These are phyloP conservation scores for Cataglyphis cursor DNA, from an alignment of 2,888 invertebrate genomes.

Conservation along the genomic window DNA sequence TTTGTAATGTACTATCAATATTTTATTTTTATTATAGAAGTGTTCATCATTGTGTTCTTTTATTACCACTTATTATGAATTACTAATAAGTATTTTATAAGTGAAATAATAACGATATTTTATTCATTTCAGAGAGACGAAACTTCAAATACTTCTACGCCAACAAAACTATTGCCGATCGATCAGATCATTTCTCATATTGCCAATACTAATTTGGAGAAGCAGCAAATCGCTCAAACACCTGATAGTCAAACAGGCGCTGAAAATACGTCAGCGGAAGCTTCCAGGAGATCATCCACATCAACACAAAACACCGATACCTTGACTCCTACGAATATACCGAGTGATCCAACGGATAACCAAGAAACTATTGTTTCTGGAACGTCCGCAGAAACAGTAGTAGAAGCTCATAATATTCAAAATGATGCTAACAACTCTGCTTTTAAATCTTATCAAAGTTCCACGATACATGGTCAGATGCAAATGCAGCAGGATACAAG, in stretches of 20 bases:
- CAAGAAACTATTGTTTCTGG: slow-evolving; percentile 77
- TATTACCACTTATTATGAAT: slow-evolving; percentile 3
- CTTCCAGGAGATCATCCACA: slow-evolving; percentile 84
- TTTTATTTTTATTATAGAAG: slow-evolving; percentile 2
- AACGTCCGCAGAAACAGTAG: slow-evolving; percentile 71
- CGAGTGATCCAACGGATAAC: slow-evolving; percentile 80
- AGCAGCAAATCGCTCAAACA: slow-evolving; percentile 74
- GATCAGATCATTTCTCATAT: slow-evolving; percentile 86
- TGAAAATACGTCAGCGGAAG: slow-evolving; percentile 79
- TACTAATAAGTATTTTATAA: neutral
- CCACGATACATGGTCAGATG: slow-evolving; percentile 56
- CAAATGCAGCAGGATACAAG: slow-evolving; percentile 68
- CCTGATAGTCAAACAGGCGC: slow-evolving; percentile 74
- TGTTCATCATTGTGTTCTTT: neutral
- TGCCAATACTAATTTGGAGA: slow-evolving; percentile 79
- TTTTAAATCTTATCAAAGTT: slow-evolving; percentile 57
- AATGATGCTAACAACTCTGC: slow-evolving; percentile 59
- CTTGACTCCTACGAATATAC: slow-evolving; percentile 82
- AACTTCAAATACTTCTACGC: slow-evolving; percentile 84
- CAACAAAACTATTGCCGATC: slow-evolving; percentile 85
- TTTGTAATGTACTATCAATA: slow-evolving; percentile 23
- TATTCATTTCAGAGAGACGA: slow-evolving; percentile 86
- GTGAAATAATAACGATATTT: slow-evolving; percentile 41
- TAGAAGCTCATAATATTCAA: slow-evolving; percentile 70
- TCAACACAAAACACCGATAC: slow-evolving; percentile 85